Percentiles rank a stretch among this genome's conserved stretches.
phyloP scores from a whole-genome alignment of 2,797 vertebrate species.

The Graptemys geographica region DNA sequence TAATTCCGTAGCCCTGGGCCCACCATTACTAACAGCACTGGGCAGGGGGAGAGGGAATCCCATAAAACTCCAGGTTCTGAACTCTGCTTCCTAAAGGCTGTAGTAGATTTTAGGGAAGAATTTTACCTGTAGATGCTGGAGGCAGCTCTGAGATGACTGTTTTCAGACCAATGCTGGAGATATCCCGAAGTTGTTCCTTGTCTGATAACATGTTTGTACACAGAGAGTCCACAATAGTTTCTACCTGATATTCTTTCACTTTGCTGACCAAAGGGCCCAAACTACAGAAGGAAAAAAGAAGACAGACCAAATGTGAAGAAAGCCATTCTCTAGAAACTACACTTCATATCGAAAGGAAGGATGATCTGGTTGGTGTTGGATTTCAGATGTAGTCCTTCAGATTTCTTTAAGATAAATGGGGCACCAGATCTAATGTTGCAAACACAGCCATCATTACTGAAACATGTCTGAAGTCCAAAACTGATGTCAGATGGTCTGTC shows the following conservation, averaged over 20 bases:
- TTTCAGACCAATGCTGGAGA: constrained; percentile 96
- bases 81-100: background rate
- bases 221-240: constrained; percentile 93
- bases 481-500: rapidly evolving
- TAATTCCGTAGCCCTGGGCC: background rate
- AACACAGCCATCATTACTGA: background rate
- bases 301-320: background rate
- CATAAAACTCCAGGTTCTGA: background rate
- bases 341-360: background rate
- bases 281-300: constrained; percentile 70
- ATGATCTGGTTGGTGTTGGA: background rate
- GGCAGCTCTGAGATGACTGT: constrained; percentile 93
- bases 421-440: background rate
- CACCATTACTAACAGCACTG: background rate
- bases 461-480: rapidly evolving
- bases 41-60: background rate
- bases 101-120: background rate
- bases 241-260: constrained; percentile 97
- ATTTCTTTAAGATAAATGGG: background rate
- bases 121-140: constrained; percentile 87
- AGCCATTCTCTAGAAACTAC: background rate
- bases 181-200: constrained; percentile 95
- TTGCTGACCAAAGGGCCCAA: constrained; percentile 94
- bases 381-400: background rate
- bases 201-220: constrained; percentile 95